phyloP scores from a whole-genome alignment of 2,888 invertebrate genomes.

The Drosophila mimica region DNA sequence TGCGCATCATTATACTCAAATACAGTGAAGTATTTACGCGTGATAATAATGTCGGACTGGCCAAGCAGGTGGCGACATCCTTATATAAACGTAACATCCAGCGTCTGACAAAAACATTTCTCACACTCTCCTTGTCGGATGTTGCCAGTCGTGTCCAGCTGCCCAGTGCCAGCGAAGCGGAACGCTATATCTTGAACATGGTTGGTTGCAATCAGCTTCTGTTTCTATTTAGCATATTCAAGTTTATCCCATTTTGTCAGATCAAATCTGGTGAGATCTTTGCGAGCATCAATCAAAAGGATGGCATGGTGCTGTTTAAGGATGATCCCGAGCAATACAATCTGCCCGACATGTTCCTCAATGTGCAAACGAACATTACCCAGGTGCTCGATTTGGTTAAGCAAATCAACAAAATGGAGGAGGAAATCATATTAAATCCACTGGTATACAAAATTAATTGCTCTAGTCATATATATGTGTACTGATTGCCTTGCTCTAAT shows the following conservation, averaged over 20 bases:
- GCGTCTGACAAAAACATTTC: constrained; percentile 93
- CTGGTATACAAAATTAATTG: constrained; percentile 85
- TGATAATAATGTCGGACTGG: constrained; percentile 92
- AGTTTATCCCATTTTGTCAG: constrained; percentile 85
- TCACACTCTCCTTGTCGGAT: constrained; percentile 90
- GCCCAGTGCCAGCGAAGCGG: constrained; percentile 93
- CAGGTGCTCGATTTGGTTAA: constrained; percentile 95
- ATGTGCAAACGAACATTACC: constrained; percentile 94
- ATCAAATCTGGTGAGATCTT: constrained; percentile 98
- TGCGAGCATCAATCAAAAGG: constrained; percentile 98
- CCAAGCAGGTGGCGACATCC: constrained; percentile 93
- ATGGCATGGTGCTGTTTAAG: constrained; percentile 98
- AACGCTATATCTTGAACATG: constrained; percentile 97
- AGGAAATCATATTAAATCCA: constrained; percentile 96
- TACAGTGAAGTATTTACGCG: constrained; percentile 92
- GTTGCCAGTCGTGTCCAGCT: constrained; percentile 93
- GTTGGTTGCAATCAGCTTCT: constrained; percentile 85
- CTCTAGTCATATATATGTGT: not conserved
- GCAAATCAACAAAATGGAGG: constrained; percentile 96
- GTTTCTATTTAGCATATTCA: not conserved
- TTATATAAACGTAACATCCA: constrained; percentile 98
- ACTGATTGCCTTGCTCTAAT: not conserved
- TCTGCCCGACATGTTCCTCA: constrained; percentile 93
- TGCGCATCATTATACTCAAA: constrained; percentile 89
- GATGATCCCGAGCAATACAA: constrained; percentile 98